Percentiles rank a stretch among this genome's conserved stretches.
phyloP scores from a whole-genome alignment of 2,113 vertebrate genomes.

The Boulengeromyrus knoepffleri region DNA sequence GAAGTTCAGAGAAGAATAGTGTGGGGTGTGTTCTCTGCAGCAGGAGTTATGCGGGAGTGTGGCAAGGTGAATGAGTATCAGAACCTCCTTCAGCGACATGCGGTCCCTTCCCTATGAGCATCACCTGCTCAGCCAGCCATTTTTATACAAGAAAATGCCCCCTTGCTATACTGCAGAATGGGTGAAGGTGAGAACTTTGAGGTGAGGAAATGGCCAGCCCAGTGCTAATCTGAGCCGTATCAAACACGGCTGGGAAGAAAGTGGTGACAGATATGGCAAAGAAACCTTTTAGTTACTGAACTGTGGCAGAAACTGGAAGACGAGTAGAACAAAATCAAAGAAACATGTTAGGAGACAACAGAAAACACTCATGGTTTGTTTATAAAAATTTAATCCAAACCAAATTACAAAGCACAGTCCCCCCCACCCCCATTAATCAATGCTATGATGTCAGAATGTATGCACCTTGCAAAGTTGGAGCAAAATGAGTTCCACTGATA shows the following conservation, averaged over 20 bases:
- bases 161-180: not conserved
- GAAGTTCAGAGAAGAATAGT: too few species aligned
- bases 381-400: not conserved
- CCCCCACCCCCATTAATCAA: not conserved
- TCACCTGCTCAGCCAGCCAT: too few species aligned
- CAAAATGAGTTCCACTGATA: not conserved
- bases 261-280: not conserved
- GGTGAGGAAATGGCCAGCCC: not conserved
- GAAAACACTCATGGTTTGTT: not conserved
- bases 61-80: too few species aligned
- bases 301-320: not conserved
- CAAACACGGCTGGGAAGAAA: not conserved
- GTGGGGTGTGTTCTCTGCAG: too few species aligned
- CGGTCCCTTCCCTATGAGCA: too few species aligned
- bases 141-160: not conserved
- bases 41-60: too few species aligned
- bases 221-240: not conserved
- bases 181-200: not conserved
- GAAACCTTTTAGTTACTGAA: not conserved
- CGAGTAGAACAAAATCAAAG: not conserved
- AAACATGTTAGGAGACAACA: not conserved
- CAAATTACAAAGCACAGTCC: not conserved
- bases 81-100: too few species aligned
- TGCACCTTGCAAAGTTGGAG: not conserved
- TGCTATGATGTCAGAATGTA: not conserved